Base-by-base conservation (phyloP, 2,888 invertebrate genomes). In the Ophion ellenae region DNA sequence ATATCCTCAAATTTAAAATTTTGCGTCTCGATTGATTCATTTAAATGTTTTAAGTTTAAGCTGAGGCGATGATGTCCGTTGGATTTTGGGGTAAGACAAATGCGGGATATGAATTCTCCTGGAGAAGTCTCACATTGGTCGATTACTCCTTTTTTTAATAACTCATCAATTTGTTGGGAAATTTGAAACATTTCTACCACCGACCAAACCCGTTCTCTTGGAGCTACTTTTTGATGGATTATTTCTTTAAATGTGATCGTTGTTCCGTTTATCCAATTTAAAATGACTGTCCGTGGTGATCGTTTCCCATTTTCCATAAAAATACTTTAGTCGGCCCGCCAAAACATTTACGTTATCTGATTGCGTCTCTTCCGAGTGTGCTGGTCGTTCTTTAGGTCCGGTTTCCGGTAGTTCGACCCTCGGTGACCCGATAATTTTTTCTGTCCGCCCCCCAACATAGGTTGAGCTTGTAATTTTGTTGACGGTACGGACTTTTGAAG, bases 1-100 rank as follows among this genome's bases (percentile, higher is more conserved):
- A 64, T 57, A 40, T 86, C 81, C 69, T 86, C 86, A 2, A 86
- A 20, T 53, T 86, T 84, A 11, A 64, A 84, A 84, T 86, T 81
- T 36, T 77, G 81, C 10, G 81, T 74, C 20, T 24, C 61, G n/a
- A 84, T 47, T n/a, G 69, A 75, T n/a, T 47, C 17, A 20, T 84
- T 84, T 11, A 76, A 71, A 2, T 59, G n/a, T 57, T 83, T 83
- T 32, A 77, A 24, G 28, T 79, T 79, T 28, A 83, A 36, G 45
- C 79, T 83, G 3, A 79, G 57, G 1, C 83, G 45, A 47, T 40
- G 14, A 28, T 20, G 32, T 6, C 83, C 83, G 36, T 78, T 61
- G 14, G 83, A 59, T 53, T 67, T 67, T n/a, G 67, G 40, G 1
- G 17, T 17, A 11, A 20, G 9, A 40, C 45, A 67, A n/a, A 67